Base-by-base conservation (phyloP, 2,113 vertebrate species). In the Burhinus oedicnemus region DNA sequence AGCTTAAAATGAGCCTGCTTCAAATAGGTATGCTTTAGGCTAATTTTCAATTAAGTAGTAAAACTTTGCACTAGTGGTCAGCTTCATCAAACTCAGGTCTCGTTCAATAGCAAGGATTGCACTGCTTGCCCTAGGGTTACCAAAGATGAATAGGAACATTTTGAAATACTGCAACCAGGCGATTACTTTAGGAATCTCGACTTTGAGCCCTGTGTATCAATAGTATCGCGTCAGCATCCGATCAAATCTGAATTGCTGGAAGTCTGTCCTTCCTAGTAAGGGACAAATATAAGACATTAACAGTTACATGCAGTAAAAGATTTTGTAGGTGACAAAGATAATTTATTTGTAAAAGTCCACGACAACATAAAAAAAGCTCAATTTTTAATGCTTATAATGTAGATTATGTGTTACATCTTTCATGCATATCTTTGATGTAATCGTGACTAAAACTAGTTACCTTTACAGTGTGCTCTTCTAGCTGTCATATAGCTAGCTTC, bases 201-300 rank as follows among this genome's bases (percentile, higher is more conserved):
- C 52, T 68, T 83, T 29, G 40, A 82, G 52, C 44, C 20, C 51
- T 0, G 34, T 51, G 14, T 86, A 15, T 40, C 47, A 34, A 0
- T 38, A 55, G 29, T n/a, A 29, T 58, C 52, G 11, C 0, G 0
- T 58, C 74, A 82, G 30, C 44, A 44, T 76, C 47, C 3, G 8
- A 44, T 71, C 18, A 54, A 54, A 76, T 82, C n/a, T 36, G 45
- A 57, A 80, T 81, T 58, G 21, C 32, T 83, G 32, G 26, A 60
- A 55, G 27, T 58, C 38, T 34, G 29, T 77, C 57, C 9, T 89
- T 36, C 13, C 40, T 40, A 32, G 19, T 61, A 40, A 87, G 72
- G 34, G 27, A 45, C 44, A 52, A 62, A 12, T 72, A 5, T 0
- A 64, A 32, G 26, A 60, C 10, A 0, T 40, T 79, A 52, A 38